A percentile compares a stretch with the other conserved stretches of the same genome.
Conservation (phyloP, 1,140 invertebrate species). For the Trypoxylus dichotomus region DNA sequence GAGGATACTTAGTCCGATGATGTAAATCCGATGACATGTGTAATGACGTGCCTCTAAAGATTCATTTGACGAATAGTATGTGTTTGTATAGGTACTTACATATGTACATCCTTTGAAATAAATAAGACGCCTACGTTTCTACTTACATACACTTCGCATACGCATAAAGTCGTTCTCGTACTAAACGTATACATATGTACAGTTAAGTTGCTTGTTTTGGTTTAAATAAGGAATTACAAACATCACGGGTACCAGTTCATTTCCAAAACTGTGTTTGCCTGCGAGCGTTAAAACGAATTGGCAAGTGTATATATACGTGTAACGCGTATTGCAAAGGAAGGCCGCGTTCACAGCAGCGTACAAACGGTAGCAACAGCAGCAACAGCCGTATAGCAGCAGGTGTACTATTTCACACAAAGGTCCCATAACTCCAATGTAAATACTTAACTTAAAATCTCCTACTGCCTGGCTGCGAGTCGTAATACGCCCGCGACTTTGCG, state of each 20-base stretch:
- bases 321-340: not conserved
- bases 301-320: not conserved
- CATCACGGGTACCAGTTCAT: not conserved
- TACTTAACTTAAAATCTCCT: conserved; percentile 4
- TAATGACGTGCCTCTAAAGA: too few species aligned
- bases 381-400: not conserved
- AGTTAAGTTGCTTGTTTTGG: conserved; percentile 4
- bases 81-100: too few species aligned
- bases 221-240: conserved; percentile 16
- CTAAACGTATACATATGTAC: not conserved
- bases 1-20: too few species aligned
- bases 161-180: not conserved
- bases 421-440: conserved; percentile 10
- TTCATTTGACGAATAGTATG: too few species aligned
- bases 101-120: too few species aligned
- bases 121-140: too few species aligned
- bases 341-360: not conserved
- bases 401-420: conserved; percentile 7
- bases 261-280: conserved; percentile 3
- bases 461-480: not conserved
- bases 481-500: conserved; percentile 6
- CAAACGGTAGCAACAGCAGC: not conserved
- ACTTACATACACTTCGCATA: not conserved
- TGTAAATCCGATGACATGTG: too few species aligned
- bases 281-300: not conserved